Conservation (phyloP, 2,797 vertebrate species). For the Podarcis siculus region DNA sequence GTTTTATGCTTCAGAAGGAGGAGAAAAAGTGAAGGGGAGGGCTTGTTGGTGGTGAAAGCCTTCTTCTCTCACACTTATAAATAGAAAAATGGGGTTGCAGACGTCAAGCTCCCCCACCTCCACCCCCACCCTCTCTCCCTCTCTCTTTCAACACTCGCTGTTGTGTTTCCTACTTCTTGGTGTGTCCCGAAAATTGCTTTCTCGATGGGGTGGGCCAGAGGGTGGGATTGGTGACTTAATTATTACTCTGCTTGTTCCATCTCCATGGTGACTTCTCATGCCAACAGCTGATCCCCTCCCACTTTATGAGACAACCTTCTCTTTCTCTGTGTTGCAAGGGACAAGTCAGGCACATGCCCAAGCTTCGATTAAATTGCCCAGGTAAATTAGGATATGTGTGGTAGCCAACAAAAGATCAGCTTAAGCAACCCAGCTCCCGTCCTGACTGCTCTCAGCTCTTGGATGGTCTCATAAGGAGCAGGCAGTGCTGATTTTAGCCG, state of each 20-base stretch:
- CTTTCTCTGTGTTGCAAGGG: conserved; percentile 48
- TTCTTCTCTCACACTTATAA: neutral
- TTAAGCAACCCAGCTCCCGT: neutral
- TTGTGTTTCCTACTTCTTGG: conserved; percentile 60
- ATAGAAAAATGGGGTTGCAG: conserved; percentile 13
- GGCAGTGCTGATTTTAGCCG: no score
- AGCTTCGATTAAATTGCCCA: conserved; percentile 41
- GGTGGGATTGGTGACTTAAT: conserved; percentile 68
- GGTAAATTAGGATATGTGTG: neutral
- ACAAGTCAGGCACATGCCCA: conserved; percentile 32
- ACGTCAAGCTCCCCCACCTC: neutral
- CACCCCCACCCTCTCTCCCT: neutral
- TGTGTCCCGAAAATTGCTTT: conserved; percentile 75
- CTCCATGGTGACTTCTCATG: conserved; percentile 76
- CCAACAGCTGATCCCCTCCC: conserved; percentile 63
- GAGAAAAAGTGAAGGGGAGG: conserved; percentile 15
- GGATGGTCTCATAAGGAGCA: no score
- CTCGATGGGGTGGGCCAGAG: conserved; percentile 59
- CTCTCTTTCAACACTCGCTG: conserved; percentile 46
- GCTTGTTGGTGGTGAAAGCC: neutral
- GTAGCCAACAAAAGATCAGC: neutral
- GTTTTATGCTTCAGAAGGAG: conserved; percentile 39
- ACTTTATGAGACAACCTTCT: conserved; percentile 64
- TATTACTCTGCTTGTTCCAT: conserved; percentile 75
- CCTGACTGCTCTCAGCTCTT: neutral